phyloP scores from a whole-genome alignment of 2,888 invertebrate genomes.

The Eristalis intricaria region DNA sequence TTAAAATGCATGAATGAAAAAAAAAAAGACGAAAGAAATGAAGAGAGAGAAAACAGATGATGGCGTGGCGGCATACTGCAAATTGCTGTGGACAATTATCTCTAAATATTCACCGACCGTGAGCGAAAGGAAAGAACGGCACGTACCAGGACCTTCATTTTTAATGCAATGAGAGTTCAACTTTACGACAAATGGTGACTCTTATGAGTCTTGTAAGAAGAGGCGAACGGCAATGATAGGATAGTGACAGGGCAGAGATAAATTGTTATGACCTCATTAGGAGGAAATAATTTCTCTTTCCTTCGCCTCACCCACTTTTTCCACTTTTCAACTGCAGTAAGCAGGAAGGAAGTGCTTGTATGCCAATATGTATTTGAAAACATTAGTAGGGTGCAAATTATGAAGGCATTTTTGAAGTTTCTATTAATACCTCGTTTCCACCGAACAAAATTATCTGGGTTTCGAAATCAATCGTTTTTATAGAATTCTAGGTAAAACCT shows the following conservation, averaged over 20 bases:
- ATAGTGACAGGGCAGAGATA: conserved; percentile 22
- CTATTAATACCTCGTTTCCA: no score
- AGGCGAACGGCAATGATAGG: conserved; percentile 22
- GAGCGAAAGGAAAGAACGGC: conserved; percentile 54
- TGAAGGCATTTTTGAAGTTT: neutral
- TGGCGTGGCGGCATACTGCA: conserved; percentile 49
- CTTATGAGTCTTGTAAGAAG: conserved; percentile 49
- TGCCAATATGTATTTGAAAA: neutral
- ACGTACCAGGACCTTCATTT: conserved; percentile 63
- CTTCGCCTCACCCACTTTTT: neutral
- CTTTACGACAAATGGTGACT: conserved; percentile 60
- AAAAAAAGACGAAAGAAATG: neutral
- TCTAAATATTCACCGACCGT: conserved; percentile 62
- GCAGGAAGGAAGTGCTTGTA: conserved; percentile 2
- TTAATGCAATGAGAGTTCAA: conserved; percentile 60
- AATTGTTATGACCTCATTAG: conserved; percentile 61
- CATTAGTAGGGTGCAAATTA: neutral
- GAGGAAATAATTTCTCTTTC: conserved; percentile 45
- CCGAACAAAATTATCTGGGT: no score
- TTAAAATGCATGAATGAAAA: conserved; percentile 40
- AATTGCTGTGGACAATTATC: conserved; percentile 66
- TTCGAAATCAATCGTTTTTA: no score
- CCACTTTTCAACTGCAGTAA: neutral
- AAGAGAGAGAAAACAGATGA: conserved; percentile 15
- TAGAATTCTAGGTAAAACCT: no score